Conservation (phyloP, 2,888 invertebrate genomes). For the Nymphalis c-album region DNA sequence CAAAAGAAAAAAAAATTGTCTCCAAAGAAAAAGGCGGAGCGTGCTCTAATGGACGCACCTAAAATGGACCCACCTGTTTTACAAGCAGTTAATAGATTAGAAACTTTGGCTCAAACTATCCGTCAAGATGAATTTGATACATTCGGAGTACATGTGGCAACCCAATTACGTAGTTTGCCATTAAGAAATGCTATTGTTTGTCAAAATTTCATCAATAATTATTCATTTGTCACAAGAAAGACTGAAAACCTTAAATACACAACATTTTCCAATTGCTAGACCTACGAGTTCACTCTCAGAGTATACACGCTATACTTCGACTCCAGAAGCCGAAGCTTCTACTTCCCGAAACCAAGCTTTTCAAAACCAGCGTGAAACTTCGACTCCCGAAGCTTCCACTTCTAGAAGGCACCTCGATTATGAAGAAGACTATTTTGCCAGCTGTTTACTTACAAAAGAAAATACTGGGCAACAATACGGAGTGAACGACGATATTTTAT, state of each 20-base stretch:
- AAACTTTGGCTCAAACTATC: conserved; percentile 34
- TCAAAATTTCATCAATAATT: conserved; percentile 47
- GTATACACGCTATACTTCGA: conserved; percentile 34
- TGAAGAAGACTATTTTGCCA: conserved; percentile 52
- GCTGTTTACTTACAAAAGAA: conserved; percentile 38
- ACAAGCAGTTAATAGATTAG: conserved; percentile 36
- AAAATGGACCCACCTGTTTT: conserved; percentile 43
- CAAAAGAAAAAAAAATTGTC: conserved; percentile 38
- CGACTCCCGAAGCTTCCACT: conserved; percentile 39
- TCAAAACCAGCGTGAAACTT: conserved; percentile 42
- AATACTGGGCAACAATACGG: conserved; percentile 50
- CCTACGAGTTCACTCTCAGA: conserved; percentile 38
- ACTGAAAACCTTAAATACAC: conserved; percentile 42
- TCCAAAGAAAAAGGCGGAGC: conserved; percentile 42
- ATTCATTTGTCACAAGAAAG: conserved; percentile 41
- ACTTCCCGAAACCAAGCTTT: conserved; percentile 45
- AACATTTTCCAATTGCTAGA: conserved; percentile 41
- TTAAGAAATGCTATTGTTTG: conserved; percentile 41
- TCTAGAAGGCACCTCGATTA: conserved; percentile 48
- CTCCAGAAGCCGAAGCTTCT: conserved; percentile 41
- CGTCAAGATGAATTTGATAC: conserved; percentile 45
- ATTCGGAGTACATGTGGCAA: conserved; percentile 45
- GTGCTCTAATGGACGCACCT: conserved; percentile 42
- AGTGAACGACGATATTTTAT: conserved; percentile 50
- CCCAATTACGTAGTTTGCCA: conserved; percentile 46